Evolutionary conservation across 92 coral and sea anemone species (phyloP).

Genomic region (Parazoanthus swiftii): DNA sequence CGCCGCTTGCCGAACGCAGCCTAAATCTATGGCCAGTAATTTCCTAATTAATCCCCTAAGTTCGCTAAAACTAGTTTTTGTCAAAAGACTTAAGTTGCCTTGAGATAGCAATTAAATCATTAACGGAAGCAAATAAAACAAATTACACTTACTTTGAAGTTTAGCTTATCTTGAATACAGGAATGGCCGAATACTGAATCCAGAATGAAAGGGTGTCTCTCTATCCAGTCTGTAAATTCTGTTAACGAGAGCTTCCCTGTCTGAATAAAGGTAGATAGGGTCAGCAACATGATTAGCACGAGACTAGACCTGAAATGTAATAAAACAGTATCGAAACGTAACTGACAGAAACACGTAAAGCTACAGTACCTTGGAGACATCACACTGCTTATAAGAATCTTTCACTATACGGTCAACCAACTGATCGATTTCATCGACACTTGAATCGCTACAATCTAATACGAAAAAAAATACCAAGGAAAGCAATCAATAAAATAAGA

Average conservation of each 20-base stretch:
- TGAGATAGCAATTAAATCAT: no score
- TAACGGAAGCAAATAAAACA: no score
- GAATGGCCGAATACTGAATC: conserved; percentile 92
- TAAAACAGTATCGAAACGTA: no score
- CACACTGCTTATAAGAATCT: conserved; percentile 67
- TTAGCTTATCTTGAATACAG: conserved; percentile 79
- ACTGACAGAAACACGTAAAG: background rate
- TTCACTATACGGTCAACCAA: conserved; percentile 55
- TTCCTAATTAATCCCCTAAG: no score
- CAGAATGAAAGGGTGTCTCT: conserved; percentile 86
- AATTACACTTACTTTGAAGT: conserved; percentile 50
- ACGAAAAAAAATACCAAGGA: background rate
- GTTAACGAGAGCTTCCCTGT: conserved; percentile 81
- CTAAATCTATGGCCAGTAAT: no score
- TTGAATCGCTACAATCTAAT: conserved; percentile 34
- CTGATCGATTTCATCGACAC: conserved; percentile 52
- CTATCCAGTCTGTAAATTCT: conserved; percentile 94
- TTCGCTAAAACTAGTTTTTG: background rate
- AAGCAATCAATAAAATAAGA: background rate
- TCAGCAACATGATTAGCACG: background rate
- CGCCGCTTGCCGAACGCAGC: no score
- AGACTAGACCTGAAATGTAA: background rate
- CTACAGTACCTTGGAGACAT: conserved; percentile 33
- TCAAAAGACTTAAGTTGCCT: background rate
- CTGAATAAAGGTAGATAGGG: conserved; percentile 36